These are phyloP conservation scores for Cotesia typhae DNA, from an alignment of 1,140 invertebrate species.

Conservation along the genomic window DNA sequence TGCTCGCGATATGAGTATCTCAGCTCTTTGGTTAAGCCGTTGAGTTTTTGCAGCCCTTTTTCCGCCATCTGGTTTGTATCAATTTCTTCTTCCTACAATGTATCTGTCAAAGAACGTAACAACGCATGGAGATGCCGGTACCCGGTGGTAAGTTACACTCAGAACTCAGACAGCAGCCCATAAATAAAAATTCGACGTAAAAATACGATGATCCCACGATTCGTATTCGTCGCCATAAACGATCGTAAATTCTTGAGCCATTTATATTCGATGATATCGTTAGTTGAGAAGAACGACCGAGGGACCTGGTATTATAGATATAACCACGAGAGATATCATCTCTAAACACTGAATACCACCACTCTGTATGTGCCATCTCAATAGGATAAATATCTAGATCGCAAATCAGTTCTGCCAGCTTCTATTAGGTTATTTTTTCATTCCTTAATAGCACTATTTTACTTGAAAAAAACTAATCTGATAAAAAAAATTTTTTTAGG, in stretches of 20 bases:
- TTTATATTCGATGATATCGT: constrained; percentile 36
- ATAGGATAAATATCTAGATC: constrained; percentile 44
- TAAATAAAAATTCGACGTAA: constrained; percentile 29
- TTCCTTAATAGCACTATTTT: too few relatives aligned
- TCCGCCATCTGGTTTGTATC: constrained; percentile 5
- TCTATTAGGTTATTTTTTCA: too few relatives aligned
- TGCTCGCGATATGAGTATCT: too few relatives aligned
- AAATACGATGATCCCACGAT: constrained; percentile 23
- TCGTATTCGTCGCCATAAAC: constrained; percentile 32
- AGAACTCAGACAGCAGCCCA: neutral
- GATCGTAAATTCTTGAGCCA: constrained; percentile 31
- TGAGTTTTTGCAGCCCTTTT: neutral
- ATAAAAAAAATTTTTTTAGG: too few relatives aligned
- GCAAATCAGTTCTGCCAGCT: neutral
- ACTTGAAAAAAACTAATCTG: too few relatives aligned
- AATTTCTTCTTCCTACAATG: neutral
- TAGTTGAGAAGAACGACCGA: constrained; percentile 18
- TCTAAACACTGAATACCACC: constrained; percentile 4
- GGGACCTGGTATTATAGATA: constrained; percentile 19
- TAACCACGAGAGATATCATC: constrained; percentile 14
- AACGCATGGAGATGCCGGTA: neutral
- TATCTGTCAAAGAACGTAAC: constrained; percentile 2
- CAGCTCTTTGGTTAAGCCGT: too few relatives aligned
- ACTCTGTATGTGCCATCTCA: constrained; percentile 7
- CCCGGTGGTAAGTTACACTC: too few relatives aligned